phyloP scores from a whole-genome alignment of 2,113 vertebrate genomes.

The Brachyistius frenatus region DNA sequence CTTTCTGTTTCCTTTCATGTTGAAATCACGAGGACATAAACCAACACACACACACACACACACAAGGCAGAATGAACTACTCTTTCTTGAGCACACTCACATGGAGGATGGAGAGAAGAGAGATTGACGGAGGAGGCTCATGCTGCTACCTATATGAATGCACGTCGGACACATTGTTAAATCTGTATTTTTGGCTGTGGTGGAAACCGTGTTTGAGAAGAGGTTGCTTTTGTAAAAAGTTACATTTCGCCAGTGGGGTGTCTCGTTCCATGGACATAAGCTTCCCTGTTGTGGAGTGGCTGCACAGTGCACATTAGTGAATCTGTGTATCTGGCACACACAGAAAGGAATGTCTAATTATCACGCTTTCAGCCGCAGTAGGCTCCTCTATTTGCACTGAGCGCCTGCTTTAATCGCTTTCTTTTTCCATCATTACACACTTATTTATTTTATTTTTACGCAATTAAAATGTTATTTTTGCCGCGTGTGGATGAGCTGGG shows the following conservation, averaged over 20 bases:
- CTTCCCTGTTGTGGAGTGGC: constrained; percentile 55
- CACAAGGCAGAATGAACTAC: neutral
- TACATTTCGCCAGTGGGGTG: constrained; percentile 61
- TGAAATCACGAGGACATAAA: constrained; percentile 4
- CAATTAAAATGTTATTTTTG: constrained; percentile 73
- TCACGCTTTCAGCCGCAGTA: constrained; percentile 73
- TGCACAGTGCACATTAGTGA: constrained; percentile 67
- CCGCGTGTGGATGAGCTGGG: constrained; percentile 14
- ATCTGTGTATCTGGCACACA: constrained; percentile 75
- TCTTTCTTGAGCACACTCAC: constrained; percentile 22
- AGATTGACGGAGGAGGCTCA: constrained; percentile 26
- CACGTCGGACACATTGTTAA: constrained; percentile 42
- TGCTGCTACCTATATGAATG: constrained; percentile 46
- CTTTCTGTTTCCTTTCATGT: neutral
- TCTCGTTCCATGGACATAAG: constrained; percentile 59
- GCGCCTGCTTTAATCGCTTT: constrained; percentile 70
- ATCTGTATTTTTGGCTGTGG: constrained; percentile 54
- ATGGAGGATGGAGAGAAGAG: constrained; percentile 2
- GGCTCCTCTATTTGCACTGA: constrained; percentile 64
- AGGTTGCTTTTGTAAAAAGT: constrained; percentile 65
- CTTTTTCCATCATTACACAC: constrained; percentile 62
- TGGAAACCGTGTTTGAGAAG: constrained; percentile 27
- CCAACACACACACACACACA: neutral
- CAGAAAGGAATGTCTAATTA: constrained; percentile 82
- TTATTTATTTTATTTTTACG: constrained; percentile 70